phyloP scores from a whole-genome alignment of 2,888 invertebrate species.

The Temnothorax rugatulus region DNA sequence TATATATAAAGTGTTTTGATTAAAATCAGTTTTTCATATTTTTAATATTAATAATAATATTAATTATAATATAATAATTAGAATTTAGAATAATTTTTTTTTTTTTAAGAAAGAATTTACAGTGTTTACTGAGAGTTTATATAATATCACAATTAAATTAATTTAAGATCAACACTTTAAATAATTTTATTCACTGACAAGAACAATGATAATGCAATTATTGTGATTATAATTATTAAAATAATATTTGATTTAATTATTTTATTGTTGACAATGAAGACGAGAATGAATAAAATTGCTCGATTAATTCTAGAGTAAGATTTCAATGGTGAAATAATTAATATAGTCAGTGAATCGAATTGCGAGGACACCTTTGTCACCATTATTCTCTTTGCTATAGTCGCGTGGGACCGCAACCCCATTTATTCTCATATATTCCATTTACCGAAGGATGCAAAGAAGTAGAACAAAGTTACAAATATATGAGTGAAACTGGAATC shows the following conservation, averaged over 20 bases:
- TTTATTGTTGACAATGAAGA: background rate
- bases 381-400: constrained; percentile 8
- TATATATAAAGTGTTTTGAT: background rate
- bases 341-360: constrained; percentile 38
- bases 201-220: background rate
- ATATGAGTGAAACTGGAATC: background rate
- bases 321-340: constrained; percentile 16
- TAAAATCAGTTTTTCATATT: background rate
- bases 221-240: constrained; percentile 1
- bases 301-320: background rate
- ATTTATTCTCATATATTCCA: background rate
- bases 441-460: background rate
- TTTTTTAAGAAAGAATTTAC: constrained; percentile 15
- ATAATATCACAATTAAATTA: constrained; percentile 15
- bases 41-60: background rate
- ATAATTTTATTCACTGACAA: constrained; percentile 44
- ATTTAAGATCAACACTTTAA: constrained; percentile 7
- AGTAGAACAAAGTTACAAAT: background rate
- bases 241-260: background rate
- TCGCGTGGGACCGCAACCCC: background rate
- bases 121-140: constrained; percentile 55
- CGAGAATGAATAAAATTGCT: background rate
- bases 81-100: background rate
- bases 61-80: background rate
- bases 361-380: background rate